Evolutionary conservation across 2,113 vertebrate species (phyloP).

Genomic region (Lethenteron camtschaticum): DNA sequence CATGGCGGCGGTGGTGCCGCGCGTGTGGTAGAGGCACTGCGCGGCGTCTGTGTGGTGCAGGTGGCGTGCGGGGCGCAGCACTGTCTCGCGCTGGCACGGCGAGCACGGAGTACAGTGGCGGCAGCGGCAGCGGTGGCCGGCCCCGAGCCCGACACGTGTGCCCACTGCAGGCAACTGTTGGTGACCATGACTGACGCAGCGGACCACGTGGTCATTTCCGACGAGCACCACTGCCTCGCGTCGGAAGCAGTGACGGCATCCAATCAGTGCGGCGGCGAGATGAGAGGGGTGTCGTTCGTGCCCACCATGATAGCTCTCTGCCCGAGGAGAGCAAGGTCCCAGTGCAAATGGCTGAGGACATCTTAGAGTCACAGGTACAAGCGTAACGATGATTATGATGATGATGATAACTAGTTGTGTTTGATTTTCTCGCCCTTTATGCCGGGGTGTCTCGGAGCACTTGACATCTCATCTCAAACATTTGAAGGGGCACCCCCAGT

Average conservation of each 20-base stretch:
- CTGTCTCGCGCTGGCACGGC: conserved; percentile 67
- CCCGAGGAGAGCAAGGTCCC: neutral
- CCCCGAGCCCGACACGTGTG: conserved; percentile 55
- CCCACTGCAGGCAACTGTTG: conserved; percentile 68
- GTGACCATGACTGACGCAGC: conserved; percentile 96
- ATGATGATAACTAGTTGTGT: neutral
- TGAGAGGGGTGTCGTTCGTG: neutral
- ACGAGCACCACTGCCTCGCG: conserved; percentile 53
- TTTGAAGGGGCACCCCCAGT: no score
- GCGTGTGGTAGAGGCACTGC: conserved; percentile 59
- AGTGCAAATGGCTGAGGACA: neutral
- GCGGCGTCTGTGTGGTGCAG: conserved; percentile 58
- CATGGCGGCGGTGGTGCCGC: conserved; percentile 47
- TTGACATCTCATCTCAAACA: no score
- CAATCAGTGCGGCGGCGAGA: neutral
- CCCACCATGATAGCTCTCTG: neutral
- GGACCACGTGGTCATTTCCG: conserved; percentile 95
- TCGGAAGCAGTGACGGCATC: neutral
- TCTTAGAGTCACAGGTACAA: neutral
- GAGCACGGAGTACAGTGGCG: conserved; percentile 17
- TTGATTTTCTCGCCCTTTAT: neutral
- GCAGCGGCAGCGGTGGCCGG: conserved; percentile 31
- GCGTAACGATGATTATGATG: neutral
- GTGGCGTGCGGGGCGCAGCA: conserved; percentile 65
- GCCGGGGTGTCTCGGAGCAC: no score